phyloP scores from a whole-genome alignment of 2,113 vertebrate species.

The Stercorarius parasiticus region DNA sequence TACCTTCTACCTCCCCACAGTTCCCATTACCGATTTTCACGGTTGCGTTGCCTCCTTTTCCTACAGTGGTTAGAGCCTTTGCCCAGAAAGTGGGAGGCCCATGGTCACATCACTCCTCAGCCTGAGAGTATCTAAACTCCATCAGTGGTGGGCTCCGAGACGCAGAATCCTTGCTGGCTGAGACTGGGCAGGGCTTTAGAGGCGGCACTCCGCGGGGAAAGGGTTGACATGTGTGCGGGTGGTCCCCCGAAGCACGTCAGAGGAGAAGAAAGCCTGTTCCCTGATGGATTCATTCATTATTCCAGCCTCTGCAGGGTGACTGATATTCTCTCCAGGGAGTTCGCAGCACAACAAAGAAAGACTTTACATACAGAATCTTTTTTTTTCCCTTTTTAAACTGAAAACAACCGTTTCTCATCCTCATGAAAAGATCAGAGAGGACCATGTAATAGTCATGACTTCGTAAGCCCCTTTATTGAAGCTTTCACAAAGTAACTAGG shows the following conservation, averaged over 20 bases:
- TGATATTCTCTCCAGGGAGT: slow-evolving; percentile 48
- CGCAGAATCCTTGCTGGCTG: not conserved
- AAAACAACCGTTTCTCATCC: slow-evolving; percentile 55
- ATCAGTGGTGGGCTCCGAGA: not conserved
- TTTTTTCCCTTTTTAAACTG: slow-evolving; percentile 7
- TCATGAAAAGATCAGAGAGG: slow-evolving; percentile 57
- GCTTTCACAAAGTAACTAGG: slow-evolving; percentile 43
- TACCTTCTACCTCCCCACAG: not conserved
- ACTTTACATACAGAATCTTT: slow-evolving; percentile 44
- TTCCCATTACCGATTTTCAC: not conserved
- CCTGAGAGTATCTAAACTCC: not conserved
- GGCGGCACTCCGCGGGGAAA: not conserved
- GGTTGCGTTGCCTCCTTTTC: not conserved
- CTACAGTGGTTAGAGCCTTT: not conserved
- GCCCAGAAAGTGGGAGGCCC: not conserved
- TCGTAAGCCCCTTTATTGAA: slow-evolving; percentile 46
- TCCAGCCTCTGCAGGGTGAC: slow-evolving; percentile 54
- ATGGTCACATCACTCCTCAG: not conserved
- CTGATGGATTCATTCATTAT: slow-evolving; percentile 55
- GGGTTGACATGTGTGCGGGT: not conserved
- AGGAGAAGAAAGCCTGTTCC: slow-evolving; percentile 52
- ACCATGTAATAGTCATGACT: slow-evolving; percentile 63
- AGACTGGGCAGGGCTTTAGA: not conserved
- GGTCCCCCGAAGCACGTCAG: slow-evolving; percentile 28
- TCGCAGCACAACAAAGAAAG: slow-evolving; percentile 28